A percentile compares a stretch with the other conserved stretches of the same genome.
phyloP scores from a whole-genome alignment of 2,888 invertebrate species.

The Helobdella robusta region DNA sequence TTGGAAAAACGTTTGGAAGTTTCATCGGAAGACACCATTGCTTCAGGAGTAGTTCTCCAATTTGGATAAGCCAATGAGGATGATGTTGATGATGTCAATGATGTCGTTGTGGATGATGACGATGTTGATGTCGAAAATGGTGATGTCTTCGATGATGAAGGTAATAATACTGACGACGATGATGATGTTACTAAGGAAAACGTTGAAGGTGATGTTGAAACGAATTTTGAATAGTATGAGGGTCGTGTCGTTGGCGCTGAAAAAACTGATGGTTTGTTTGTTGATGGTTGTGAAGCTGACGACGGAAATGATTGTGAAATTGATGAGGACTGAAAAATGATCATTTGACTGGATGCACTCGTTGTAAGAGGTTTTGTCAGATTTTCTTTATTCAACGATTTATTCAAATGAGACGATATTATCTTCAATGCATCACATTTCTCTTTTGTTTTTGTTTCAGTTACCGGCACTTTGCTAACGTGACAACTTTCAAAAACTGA shows the following conservation, averaged over 20 bases:
- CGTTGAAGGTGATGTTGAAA: neutral
- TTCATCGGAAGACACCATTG: no score
- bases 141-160: neutral
- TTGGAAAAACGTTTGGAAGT: no score
- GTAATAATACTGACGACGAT: neutral
- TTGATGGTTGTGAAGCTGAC: neutral
- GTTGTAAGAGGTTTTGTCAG: neutral
- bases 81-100: no score
- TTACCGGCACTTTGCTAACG: no score
- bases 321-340: no score
- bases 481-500: no score
- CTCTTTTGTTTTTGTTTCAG: no score
- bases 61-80: no score
- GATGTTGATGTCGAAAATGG: neutral
- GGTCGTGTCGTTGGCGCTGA: neutral
- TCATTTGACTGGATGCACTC: neutral
- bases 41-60: no score
- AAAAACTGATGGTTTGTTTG: neutral
- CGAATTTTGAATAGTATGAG: neutral
- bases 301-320: neutral
- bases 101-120: neutral
- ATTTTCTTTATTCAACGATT: no score
- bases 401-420: no score
- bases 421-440: no score
- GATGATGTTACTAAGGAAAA: neutral